Percentiles rank a stretch among this genome's conserved stretches.
These are phyloP conservation scores for Sarcophaga rosellei DNA, from an alignment of 2,888 invertebrate species.

Conservation along the genomic window DNA sequence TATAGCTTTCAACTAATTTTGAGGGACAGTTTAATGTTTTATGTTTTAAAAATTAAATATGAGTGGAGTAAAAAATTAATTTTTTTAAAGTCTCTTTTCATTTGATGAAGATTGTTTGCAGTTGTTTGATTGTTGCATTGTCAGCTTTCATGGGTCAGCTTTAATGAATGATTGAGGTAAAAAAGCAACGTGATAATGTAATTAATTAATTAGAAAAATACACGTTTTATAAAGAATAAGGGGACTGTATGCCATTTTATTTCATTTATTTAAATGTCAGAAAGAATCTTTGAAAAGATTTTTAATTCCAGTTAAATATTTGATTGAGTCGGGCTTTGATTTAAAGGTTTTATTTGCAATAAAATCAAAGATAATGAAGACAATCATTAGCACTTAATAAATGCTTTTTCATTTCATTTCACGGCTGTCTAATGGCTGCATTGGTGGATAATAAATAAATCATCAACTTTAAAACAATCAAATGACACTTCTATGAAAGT, in stretches of 20 bases:
- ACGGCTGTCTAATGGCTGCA: background rate
- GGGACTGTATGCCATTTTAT: background rate
- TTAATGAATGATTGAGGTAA: too few relatives aligned
- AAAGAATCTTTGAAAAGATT: background rate
- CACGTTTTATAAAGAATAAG: background rate
- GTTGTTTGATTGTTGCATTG: too few relatives aligned
- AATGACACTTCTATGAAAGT: background rate
- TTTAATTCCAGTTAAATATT: background rate
- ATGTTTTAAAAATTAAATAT: too few relatives aligned
- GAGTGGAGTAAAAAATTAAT: too few relatives aligned
- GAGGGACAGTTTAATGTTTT: too few relatives aligned
- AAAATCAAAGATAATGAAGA: background rate
- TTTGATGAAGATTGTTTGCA: too few relatives aligned
- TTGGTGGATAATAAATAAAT: background rate
- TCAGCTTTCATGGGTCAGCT: too few relatives aligned
- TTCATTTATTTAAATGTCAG: background rate
- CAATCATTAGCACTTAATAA: background rate
- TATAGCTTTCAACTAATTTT: too few relatives aligned
- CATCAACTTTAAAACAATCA: background rate
- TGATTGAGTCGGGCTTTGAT: background rate
- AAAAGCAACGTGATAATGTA: too few relatives aligned
- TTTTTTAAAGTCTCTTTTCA: too few relatives aligned
- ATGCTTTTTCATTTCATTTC: background rate
- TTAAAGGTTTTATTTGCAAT: background rate
- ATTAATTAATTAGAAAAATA: too few relatives aligned